A percentile compares a stretch with the other conserved stretches of the same genome.
Conservation (phyloP, 2,797 vertebrate species). For the Halcyon leucocephala region DNA sequence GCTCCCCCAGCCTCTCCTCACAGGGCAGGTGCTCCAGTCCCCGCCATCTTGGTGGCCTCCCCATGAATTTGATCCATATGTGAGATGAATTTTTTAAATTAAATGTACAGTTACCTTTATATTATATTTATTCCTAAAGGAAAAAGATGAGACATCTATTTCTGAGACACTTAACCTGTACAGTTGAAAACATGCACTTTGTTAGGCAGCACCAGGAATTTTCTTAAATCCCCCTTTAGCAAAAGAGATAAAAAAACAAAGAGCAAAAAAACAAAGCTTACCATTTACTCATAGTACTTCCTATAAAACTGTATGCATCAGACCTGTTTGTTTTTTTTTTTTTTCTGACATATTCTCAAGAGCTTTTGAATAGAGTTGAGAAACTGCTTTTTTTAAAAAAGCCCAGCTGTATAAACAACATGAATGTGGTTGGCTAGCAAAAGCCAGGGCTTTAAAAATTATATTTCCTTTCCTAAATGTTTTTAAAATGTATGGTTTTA, state of each 20-base stretch:
- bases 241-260: too few relatives aligned
- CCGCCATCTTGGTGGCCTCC: not conserved
- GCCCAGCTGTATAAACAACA: conserved; percentile 53
- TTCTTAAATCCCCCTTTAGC: not conserved
- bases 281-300: not conserved
- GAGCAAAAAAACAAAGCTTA: not conserved
- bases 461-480: not conserved
- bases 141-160: not conserved
- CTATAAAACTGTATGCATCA: not conserved
- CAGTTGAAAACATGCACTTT: not conserved
- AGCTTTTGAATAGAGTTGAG: not conserved
- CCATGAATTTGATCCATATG: not conserved
- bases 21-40: not conserved
- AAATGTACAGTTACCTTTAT: not conserved
- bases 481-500: conserved; percentile 1
- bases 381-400: not conserved
- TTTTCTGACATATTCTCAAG: not conserved
- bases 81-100: not conserved
- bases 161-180: not conserved
- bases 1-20: not conserved
- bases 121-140: not conserved
- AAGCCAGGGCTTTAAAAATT: not conserved
- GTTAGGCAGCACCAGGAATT: not conserved
- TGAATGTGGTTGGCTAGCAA: not conserved
- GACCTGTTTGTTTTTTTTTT: not conserved